Percentiles rank a stretch among this genome's conserved stretches.
Evolutionary conservation across 1,140 invertebrate species (phyloP).

Genomic region (Danaus plexippus): DNA sequence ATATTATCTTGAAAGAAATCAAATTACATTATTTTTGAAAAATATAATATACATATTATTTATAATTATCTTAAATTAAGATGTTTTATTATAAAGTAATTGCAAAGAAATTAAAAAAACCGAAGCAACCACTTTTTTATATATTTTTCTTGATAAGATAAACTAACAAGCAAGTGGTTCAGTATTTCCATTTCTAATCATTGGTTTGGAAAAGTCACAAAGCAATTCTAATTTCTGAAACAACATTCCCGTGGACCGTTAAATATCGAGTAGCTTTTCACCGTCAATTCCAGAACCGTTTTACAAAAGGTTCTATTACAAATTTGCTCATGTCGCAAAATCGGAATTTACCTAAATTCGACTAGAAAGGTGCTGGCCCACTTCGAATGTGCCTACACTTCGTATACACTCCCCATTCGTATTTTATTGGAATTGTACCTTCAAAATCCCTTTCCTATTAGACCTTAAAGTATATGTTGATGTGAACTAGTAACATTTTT

Average conservation of each 20-base stretch:
- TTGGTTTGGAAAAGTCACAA: conserved; percentile 10
- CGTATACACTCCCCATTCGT: conserved; percentile 30
- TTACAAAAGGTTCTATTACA: conserved; percentile 31
- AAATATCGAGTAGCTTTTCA: conserved; percentile 9
- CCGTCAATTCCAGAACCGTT: conserved; percentile 13
- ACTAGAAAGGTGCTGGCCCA: conserved; percentile 28
- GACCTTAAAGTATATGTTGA: conserved; percentile 44
- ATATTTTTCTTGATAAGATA: too few relatives aligned
- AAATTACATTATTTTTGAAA: too few relatives aligned
- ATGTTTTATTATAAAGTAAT: too few relatives aligned
- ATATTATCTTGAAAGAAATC: too few relatives aligned
- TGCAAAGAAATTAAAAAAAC: too few relatives aligned
- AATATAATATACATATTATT: too few relatives aligned
- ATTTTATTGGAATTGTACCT: conserved; percentile 52
- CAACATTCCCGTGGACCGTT: conserved; percentile 14
- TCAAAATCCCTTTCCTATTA: conserved; percentile 46
- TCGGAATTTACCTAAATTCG: conserved; percentile 43
- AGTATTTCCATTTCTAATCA: conserved; percentile 2
- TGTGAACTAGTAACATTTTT: conserved; percentile 41
- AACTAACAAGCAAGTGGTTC: too few relatives aligned
- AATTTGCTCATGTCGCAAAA: conserved; percentile 45
- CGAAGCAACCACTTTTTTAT: too few relatives aligned
- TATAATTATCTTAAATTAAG: too few relatives aligned
- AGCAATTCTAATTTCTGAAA: conserved; percentile 9
- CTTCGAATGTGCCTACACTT: conserved; percentile 25